These are phyloP conservation scores for Tetragonisca angustula DNA, from an alignment of 2,888 invertebrate genomes.

Conservation along the genomic window DNA sequence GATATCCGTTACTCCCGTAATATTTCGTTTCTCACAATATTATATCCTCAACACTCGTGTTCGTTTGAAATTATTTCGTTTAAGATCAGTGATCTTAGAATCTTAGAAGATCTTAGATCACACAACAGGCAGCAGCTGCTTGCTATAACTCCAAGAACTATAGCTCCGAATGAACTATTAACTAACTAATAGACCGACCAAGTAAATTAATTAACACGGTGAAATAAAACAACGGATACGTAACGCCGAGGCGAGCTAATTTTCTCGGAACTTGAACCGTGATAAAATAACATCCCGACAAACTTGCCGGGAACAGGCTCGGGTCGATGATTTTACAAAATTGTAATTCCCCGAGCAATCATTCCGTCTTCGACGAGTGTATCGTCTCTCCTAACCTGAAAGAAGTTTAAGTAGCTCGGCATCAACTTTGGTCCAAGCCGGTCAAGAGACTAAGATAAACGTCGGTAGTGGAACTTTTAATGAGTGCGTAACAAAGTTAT, in stretches of 20 bases:
- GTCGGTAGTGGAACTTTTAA: constrained; percentile 49
- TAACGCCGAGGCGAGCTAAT: not conserved
- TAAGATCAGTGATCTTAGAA: not conserved
- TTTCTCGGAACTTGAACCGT: not conserved
- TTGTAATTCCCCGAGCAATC: not conserved
- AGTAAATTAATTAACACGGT: not conserved
- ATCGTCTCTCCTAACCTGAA: not conserved
- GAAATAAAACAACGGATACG: not conserved
- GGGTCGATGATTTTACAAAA: not conserved
- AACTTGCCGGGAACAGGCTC: not conserved
- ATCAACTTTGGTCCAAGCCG: constrained; percentile 26
- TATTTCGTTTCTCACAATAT: not conserved
- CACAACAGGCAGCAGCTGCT: not conserved
- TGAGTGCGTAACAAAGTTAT: constrained; percentile 57
- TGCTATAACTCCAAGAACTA: not conserved
- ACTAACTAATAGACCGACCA: not conserved
- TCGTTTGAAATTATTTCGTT: not conserved
- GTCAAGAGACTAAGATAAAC: constrained; percentile 53
- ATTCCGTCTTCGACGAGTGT: too few relatives aligned
- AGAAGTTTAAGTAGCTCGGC: constrained; percentile 29
- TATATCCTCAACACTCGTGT: too few relatives aligned
- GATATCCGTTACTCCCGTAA: not conserved
- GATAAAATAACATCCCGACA: not conserved
- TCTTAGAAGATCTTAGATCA: not conserved
- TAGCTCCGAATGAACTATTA: not conserved